Evolutionary conservation across 2,797 vertebrate genomes (phyloP).

Genomic region (Neosalanx taihuensis): DNA sequence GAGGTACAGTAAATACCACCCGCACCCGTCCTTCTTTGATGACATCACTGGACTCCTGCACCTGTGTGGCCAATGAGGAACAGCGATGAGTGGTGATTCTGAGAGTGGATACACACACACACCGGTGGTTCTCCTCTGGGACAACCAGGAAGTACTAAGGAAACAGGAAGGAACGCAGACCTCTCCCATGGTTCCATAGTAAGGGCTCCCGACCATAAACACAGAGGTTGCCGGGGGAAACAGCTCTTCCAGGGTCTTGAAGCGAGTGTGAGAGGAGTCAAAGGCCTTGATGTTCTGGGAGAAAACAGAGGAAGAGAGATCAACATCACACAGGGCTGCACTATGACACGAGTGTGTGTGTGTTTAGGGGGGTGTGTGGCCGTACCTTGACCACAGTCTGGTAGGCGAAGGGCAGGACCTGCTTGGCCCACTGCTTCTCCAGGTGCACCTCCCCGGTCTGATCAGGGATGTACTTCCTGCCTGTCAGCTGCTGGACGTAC

Average conservation of each 20-base stretch:
- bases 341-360: neutral
- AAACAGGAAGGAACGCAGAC: slow-evolving; percentile 56
- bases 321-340: too few species aligned
- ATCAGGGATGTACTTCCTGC: slow-evolving; percentile 85
- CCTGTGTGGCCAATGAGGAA: slow-evolving; percentile 62
- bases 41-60: slow-evolving; percentile 92
- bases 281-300: slow-evolving; percentile 86
- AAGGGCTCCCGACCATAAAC: slow-evolving; percentile 95
- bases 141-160: neutral
- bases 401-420: slow-evolving; percentile 87
- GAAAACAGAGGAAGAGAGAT: neutral
- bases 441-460: slow-evolving; percentile 85
- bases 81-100: slow-evolving; percentile 15
- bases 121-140: neutral
- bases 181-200: slow-evolving; percentile 94
- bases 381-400: slow-evolving; percentile 91
- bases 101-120: slow-evolving; percentile 9
- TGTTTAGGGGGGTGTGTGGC: neutral
- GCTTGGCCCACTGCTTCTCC: slow-evolving; percentile 97
- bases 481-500: slow-evolving; percentile 88
- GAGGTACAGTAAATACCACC: slow-evolving; percentile 90
- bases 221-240: slow-evolving; percentile 82
- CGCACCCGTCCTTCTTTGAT: slow-evolving; percentile 92
- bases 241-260: slow-evolving; percentile 88
- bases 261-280: slow-evolving; percentile 79